Evolutionary conservation across 92 coral and sea anemone genomes (phyloP), one percentile per base, ranked within the genome.

Genomic region (Paragorgia papillata): DNA sequence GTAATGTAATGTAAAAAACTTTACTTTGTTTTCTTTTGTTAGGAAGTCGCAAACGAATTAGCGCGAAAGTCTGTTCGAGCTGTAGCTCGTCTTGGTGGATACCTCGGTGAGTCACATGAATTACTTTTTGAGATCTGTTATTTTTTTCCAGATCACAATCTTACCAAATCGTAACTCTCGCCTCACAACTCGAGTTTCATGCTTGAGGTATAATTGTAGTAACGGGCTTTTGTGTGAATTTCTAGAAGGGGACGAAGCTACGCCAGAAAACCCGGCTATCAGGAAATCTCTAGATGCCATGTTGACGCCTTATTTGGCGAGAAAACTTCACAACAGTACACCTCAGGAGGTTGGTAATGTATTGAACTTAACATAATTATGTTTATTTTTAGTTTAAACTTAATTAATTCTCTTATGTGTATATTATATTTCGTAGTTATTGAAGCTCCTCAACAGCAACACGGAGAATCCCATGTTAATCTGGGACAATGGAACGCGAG

Each of bases 181-280:
- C n/a, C n/a, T n/a, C n/a, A n/a, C n/a, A n/a, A n/a, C n/a, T n/a
- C n/a, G n/a, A n/a, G n/a, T n/a, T n/a, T n/a, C n/a, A n/a, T n/a
- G n/a, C n/a, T n/a, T n/a, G n/a, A n/a, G n/a, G n/a, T n/a, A n/a
- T n/a, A n/a, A n/a, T n/a, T n/a, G n/a, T n/a, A n/a, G n/a, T n/a
- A n/a, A n/a, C n/a, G n/a, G n/a, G n/a, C n/a, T n/a, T n/a, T n/a
- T n/a, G n/a, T n/a, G n/a, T n/a, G n/a, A n/a, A n/a, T 83, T 35
- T 56, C 67, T 76, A 88, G 99, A 81, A 31, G 96, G 87, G 77
- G 97, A 89, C 34, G 85, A 91, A 49, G 60, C 78, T 3, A 95
- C 99, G 0, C 99, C 99, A 21, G 99, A 95, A 63, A 95, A 95
- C 65, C 99, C 99, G 46, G 99, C 99, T 44, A 89, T 91, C 51